Evolutionary conservation across 1,140 invertebrate species (phyloP), one percentile per base, ranked within the genome.

Genomic region (Melanaphis sacchari): DNA sequence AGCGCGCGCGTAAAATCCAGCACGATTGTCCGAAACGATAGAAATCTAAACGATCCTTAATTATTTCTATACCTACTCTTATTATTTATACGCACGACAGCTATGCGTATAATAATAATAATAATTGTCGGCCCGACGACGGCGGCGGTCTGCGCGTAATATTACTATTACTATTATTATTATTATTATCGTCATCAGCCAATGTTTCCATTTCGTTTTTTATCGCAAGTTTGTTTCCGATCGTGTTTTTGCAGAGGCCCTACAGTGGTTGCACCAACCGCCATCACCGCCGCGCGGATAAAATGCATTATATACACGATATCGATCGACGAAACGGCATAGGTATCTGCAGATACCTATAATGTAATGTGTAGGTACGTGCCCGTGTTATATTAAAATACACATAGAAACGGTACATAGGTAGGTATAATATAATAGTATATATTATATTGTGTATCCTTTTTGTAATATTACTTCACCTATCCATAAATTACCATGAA

Each of bases 1-100:
- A 24, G 41, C 41, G 24, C 26, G 41, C 84, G 85, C 85, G 31
- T 36, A 88, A 88, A 49, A 46, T 21, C 85, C 41, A 46, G 87
- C 87, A 89, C 87, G 46, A 52, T 87, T 43, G 84, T 87, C 38
- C 84, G 84, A 15, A n/a, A 46, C 87, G 87, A 89, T 89, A 89
- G 49, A 38, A 49, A 89, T 89, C 87, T 89, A 89, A 89, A 89
- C 87, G 87, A 49, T 89, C 87, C 46, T 49, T 89, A 89, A 89
- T 89, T 89, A 89, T 52, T 49, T 89, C 87, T 26, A n/a, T 36
- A 38, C 9, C 46, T 31, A n/a, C 84, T 40, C 38, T 85, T 41
- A 85, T 40, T 85, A 85, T 41, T 85, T 41, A 85, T 85, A 85
- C 40, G 38, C 82, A 40, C 82, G 82, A 38, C 38, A 82, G n/a